Conservation (phyloP, 2,797 vertebrate species). For the Valencia hispanica region DNA sequence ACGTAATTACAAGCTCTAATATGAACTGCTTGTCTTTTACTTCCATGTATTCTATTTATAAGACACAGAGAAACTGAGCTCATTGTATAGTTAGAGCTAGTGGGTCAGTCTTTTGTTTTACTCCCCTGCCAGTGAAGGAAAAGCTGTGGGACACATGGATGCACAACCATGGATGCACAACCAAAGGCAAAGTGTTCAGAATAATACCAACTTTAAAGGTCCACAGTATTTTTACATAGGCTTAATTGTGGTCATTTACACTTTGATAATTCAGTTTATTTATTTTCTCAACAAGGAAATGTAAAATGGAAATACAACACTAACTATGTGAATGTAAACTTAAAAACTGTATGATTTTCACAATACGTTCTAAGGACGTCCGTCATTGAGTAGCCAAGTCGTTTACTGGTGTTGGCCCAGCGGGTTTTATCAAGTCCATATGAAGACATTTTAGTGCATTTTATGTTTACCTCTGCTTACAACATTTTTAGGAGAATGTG, state of each 20-base stretch:
- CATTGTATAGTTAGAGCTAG: not conserved
- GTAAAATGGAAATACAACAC: not conserved
- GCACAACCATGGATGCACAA: constrained; percentile 10
- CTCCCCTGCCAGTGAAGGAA: constrained; percentile 6
- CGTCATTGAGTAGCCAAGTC: too few species aligned
- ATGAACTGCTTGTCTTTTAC: constrained; percentile 49
- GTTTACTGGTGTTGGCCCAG: too few species aligned
- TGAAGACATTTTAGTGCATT: not conserved
- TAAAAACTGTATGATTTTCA: not conserved
- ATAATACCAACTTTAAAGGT: not conserved
- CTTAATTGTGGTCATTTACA: not conserved
- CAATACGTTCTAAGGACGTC: not conserved
- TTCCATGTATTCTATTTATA: constrained; percentile 17
- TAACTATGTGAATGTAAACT: not conserved
- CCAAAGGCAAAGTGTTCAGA: constrained; percentile 8
- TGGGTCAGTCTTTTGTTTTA: constrained; percentile 23
- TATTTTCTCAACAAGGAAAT: not conserved
- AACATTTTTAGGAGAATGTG: too few species aligned
- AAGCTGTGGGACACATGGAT: not conserved
- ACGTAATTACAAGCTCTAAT: constrained; percentile 52
- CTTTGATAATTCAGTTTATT: not conserved
- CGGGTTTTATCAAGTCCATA: too few species aligned
- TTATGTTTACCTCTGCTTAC: not conserved
- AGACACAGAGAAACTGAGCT: constrained; percentile 23
- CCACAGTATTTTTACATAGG: not conserved